phyloP scores from a whole-genome alignment of 2,113 vertebrate genomes.

The Gymnarchus niloticus region DNA sequence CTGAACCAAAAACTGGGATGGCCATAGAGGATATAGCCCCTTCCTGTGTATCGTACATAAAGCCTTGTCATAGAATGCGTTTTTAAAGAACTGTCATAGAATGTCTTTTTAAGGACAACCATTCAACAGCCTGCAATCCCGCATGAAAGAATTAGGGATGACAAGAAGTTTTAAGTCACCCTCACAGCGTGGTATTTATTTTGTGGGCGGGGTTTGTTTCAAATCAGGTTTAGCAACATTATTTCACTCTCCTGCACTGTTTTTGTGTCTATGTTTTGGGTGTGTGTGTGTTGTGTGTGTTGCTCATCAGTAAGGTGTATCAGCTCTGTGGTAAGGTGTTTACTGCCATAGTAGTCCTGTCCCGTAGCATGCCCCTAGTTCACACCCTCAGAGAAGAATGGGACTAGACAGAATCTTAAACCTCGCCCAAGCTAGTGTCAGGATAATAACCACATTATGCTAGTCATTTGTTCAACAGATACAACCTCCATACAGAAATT shows the following conservation, averaged over 20 bases:
- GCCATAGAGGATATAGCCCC: background rate
- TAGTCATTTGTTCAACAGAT: background rate
- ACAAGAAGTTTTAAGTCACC: background rate
- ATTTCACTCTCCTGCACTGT: background rate
- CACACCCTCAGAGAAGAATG: background rate
- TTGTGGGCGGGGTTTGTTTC: slow-evolving; percentile 14
- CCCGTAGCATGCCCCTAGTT: background rate
- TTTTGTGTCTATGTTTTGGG: background rate
- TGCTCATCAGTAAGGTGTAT: background rate
- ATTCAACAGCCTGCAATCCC: background rate
- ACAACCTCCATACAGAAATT: background rate
- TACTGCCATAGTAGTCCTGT: background rate
- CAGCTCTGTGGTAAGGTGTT: background rate
- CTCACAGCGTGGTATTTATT: background rate
- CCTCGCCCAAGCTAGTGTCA: background rate
- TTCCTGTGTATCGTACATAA: background rate
- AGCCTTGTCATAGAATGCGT: background rate
- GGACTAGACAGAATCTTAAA: background rate
- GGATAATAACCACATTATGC: background rate
- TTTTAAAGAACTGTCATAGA: background rate
- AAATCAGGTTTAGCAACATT: slow-evolving; percentile 49
- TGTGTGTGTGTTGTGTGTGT: background rate
- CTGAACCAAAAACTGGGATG: background rate
- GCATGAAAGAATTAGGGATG: background rate
- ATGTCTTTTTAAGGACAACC: background rate